Evolutionary conservation across 2,113 vertebrate genomes (phyloP), one percentile per base, ranked within the genome.

Genomic region (Narcine bancroftii): DNA sequence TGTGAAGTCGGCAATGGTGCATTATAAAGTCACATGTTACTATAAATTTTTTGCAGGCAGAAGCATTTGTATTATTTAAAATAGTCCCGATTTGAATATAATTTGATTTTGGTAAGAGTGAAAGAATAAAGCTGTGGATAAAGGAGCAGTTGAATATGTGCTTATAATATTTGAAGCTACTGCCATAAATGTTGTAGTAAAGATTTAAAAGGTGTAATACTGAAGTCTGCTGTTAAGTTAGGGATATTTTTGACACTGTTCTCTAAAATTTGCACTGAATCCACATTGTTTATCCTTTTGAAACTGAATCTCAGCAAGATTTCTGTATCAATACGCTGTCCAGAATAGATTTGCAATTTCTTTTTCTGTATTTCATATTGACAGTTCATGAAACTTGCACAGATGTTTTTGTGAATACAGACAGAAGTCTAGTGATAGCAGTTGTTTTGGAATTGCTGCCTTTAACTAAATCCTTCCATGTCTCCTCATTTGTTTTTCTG

Each of bases 91-190:
- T 69, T 91, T 91, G 65, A 91, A 91, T 47, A 91, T 65, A 91
- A 91, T 66, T 69, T 91, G 89, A 91, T 91, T 91, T 91, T 66
- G 89, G 63, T 91, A 65, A 89, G 85, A 71, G 83, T 87, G 63
- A 69, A 69, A 71, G 89, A 91, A 91, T 91, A 69, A 66, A 91
- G 60, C 89, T 69, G 60, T 89, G 63, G 63, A 29, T 91, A 91
- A 89, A 89, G 71, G 89, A 91, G 65, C 89, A 91, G 89, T 91
- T 91, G 63, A 47, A 69, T 91, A 91, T 91, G 65, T 47, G 39
- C 89, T 69, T 91, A 91, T 47, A 91, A 91, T 91, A 91, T 91
- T 91, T 91, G 89, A 69, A 66, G 65, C 89, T 91, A 91, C 89
- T 91, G 89, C 89, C 89, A 91, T 91, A 91, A 69, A 91, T 69